Evolutionary conservation across 2,797 vertebrate genomes (phyloP), one percentile per base, ranked within the genome.

Genomic region (Poeciliopsis presidionis): DNA sequence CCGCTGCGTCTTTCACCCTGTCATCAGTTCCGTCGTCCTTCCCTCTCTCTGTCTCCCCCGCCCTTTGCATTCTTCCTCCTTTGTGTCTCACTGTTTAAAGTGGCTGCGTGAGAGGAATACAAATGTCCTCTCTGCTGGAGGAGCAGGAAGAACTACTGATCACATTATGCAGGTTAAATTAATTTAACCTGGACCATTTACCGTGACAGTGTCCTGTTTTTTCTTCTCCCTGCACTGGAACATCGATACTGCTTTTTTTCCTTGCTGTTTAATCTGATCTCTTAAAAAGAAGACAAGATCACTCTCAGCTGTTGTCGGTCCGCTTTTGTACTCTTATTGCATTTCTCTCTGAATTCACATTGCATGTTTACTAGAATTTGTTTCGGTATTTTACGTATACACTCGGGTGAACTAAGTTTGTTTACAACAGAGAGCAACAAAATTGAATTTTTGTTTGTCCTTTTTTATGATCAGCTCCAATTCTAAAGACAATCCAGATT

Each of bases 81-180:
- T 55, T 70, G 63, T 61, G 2, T 47, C 65, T 84, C 53, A 1
- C 45, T 67, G 72, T 80, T 84, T 73, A 78, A 73, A 84, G 16
- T 51, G 33, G 63, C 55, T 7, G 55, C 59, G 3, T 67, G 63
- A 53, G 36, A 45, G 7, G 79, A 88, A 81, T 82, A 81, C 46
- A 36, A 76, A 84, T n/a, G 20, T 72, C 59, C 69, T 70, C 0
- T 13, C 9, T 13, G 81, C 73, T 47, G 16, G 49, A 69, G 65
- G 30, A 77, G 61, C 71, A 30, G 28, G 20, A 16, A 33, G 25
- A 16, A 33, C 61, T 39, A 47, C 45, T 57, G 74, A 87, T 84
- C 59, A 80, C 57, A 81, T 86, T 71, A 87, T 49, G 25, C 73
- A 20, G 76, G 43, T 84, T 84, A 53, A 81, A 86, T 84, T 43